Evolutionary conservation across 1,140 invertebrate genomes (phyloP), one percentile per base, ranked within the genome.

Genomic region (Bombus waltoni): DNA sequence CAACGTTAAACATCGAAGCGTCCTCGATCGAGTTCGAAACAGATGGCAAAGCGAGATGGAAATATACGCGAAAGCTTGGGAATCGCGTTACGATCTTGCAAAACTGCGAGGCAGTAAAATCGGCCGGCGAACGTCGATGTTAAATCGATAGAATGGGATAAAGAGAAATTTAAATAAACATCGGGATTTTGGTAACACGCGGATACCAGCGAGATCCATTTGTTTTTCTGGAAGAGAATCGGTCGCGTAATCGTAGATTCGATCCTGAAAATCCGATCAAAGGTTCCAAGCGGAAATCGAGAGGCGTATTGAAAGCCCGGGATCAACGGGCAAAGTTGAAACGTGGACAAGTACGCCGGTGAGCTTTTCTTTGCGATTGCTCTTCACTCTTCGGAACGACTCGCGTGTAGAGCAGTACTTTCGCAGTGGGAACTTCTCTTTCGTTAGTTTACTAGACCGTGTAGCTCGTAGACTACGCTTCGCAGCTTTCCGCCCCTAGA

Each of bases 361-460:
- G 68, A 80, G 76, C 77, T 85, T 81, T 66, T 72, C 83, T 79
- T 81, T 42, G 78, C 76, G 59, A 89, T 83, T 83, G 76, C 76
- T 77, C 80, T 81, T 77, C 80, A 22, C 47, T 72, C 79, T 83
- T 77, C 76, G 13, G 80, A 81, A 83, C 89, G 76, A 87, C 68
- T 71, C 85, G 80, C 77, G 84, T 70, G 80, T 77, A 62, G 71
- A 59, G 79, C 74, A 81, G 75, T 80, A 87, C 87, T 89, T 87
- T 83, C 76, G 62, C 75, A 81, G 47, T 66, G 70, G 76, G 62
- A 72, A 87, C 86, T 87, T 86, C 88, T 89, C 85, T 89, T 87
- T 89, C 84, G 80, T 89, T 85, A 81, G 85, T 81, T 82, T 76
- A 86, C 80, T 28, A 79, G 88, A 89, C 88, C 75, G 57, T 79